Conservation (phyloP, 2,888 invertebrate species). For the Hartigia nigra region DNA sequence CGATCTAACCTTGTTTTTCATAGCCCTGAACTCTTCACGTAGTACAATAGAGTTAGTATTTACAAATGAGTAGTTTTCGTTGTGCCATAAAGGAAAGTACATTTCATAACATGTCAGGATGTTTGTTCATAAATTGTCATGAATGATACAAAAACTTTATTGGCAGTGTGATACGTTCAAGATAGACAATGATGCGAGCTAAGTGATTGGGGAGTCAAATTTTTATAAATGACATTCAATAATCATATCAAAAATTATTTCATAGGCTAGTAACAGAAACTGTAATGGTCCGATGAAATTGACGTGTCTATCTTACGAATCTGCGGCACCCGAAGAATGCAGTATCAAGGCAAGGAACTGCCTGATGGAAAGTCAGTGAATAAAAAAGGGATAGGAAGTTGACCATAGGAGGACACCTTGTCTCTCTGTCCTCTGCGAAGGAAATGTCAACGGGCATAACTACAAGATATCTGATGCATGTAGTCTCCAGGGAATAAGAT, state of each 20-base stretch:
- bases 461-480: neutral
- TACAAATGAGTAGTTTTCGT: no score
- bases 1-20: neutral
- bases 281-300: no score
- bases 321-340: neutral
- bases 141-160: neutral
- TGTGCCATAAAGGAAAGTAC: no score
- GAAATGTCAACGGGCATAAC: neutral
- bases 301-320: neutral
- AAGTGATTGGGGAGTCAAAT: neutral
- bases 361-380: neutral
- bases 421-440: neutral
- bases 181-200: neutral
- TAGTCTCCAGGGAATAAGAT: neutral
- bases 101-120: no score
- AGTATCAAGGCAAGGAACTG: neutral
- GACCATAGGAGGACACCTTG: neutral
- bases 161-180: neutral
- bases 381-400: neutral
- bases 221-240: neutral
- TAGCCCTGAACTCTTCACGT: neutral
- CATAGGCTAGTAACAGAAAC: no score
- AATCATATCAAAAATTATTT: neutral
- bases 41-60: no score
- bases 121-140: neutral